Evolutionary conservation across 1,140 invertebrate species (phyloP), one percentile per base, ranked within the genome.

Genomic region (Samia ricini): DNA sequence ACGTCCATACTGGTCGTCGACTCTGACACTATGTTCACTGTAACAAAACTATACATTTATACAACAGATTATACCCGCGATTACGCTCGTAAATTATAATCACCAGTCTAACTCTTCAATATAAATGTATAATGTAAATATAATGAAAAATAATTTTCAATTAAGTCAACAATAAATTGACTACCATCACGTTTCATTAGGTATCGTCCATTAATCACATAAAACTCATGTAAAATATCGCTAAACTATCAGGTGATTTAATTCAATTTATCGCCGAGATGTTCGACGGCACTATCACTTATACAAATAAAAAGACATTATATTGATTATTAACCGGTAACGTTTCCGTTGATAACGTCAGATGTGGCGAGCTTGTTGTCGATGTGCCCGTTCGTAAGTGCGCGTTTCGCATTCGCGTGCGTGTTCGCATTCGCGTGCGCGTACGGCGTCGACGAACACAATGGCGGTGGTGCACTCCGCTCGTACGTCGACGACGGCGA

Each of bases 1-100:
- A 91, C 83, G 49, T 91, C 90, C 80, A 91, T 90, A 60, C 89
- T 91, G 60, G 85, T 86, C 4, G 80, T 88, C 0, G 90, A 91
- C 58, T 89, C 87, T n/a, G 86, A 89, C 8, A 90, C 82, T 49
- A 78, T 56, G 22, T 74, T 70, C 1, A 75, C 79, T 79, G 67
- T 12, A 69, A 68, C 20, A 59, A 42, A 57, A 57, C 56, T n/a
- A n/a, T n/a, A 61, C 26, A 26, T 26, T 26, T n/a, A n/a, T 19
- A 24, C 22, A 50, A 56, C 21, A 15, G 2, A 21, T 1, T 18
- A 23, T 15, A 20, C 18, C 8, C 33, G 55, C 50, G 51, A 55
- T 8, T 55, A 23, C 52, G 52, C 22, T 22, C n/a, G n/a, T n/a
- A n/a, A n/a, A n/a, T n/a, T n/a, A n/a, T n/a, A n/a, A n/a, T n/a